Conservation (phyloP, 2,113 vertebrate species). For the Halcyon malimbica region DNA sequence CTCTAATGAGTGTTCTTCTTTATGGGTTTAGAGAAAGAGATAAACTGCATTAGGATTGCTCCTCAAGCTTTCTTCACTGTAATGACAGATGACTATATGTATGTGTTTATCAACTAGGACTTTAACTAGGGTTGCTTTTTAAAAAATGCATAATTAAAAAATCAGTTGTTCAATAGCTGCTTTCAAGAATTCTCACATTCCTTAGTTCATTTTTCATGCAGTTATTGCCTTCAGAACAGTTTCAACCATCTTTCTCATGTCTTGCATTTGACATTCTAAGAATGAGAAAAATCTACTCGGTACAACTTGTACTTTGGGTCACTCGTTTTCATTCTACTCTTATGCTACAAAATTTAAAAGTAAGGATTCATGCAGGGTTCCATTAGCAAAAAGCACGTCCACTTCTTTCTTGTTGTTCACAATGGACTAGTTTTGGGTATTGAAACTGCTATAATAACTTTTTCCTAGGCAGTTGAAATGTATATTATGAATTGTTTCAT, state of each 20-base stretch:
- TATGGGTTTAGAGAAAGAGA: neutral
- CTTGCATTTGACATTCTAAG: neutral
- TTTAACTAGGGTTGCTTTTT: neutral
- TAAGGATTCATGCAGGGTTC: neutral
- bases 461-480: neutral
- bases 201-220: neutral
- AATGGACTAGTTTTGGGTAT: neutral
- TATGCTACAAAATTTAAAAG: neutral
- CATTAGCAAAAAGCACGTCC: neutral
- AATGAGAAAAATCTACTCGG: neutral
- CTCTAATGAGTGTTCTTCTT: neutral
- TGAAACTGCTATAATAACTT: neutral
- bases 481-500: neutral
- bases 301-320: neutral
- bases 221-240: neutral
- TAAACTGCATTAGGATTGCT: neutral
- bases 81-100: neutral
- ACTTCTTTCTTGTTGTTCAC: conserved; percentile 16
- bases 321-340: conserved; percentile 1
- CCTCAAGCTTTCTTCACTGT: neutral
- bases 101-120: neutral
- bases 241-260: neutral
- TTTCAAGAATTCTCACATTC: neutral
- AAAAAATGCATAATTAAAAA: neutral
- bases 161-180: neutral